Percentiles rank a stretch among this genome's conserved stretches.
phyloP scores from a whole-genome alignment of 2,888 invertebrate species.

The Drosophila neutralis region DNA sequence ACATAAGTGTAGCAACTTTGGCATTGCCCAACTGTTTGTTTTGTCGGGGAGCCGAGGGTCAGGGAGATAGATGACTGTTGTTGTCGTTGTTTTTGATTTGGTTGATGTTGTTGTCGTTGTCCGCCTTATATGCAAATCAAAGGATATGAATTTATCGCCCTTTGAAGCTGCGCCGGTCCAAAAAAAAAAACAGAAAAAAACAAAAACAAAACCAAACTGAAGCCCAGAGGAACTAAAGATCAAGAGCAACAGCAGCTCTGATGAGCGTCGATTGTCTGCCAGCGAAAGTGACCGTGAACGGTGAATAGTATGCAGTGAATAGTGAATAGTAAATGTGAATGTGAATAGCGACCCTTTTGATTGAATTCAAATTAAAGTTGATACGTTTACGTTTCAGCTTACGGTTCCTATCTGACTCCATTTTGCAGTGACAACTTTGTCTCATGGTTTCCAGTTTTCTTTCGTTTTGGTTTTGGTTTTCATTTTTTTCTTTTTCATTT shows the following conservation, averaged over 20 bases:
- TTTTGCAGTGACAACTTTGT: constrained; percentile 63
- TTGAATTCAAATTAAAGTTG: constrained; percentile 77
- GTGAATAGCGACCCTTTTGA: constrained; percentile 58
- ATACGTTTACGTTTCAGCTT: constrained; percentile 40
- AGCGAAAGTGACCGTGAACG: constrained; percentile 58
- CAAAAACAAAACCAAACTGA: constrained; percentile 20
- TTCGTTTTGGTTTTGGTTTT: neutral
- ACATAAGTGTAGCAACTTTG: constrained; percentile 75
- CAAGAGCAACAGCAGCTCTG: constrained; percentile 54
- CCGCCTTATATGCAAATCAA: constrained; percentile 69
- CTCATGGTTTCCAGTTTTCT: constrained; percentile 42
- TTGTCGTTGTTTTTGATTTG: constrained; percentile 33
- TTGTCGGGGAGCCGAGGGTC: constrained; percentile 67
- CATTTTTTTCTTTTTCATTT: constrained; percentile 11
- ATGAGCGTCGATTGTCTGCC: constrained; percentile 77
- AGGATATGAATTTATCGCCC: constrained; percentile 46
- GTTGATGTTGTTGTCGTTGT: constrained; percentile 37
- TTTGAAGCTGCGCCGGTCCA: constrained; percentile 59
- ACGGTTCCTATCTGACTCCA: constrained; percentile 38
- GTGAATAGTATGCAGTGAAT: constrained; percentile 37
- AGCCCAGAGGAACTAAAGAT: constrained; percentile 36
- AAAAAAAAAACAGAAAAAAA: constrained; percentile 6
- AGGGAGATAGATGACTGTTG: constrained; percentile 24
- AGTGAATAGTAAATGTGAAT: constrained; percentile 28
- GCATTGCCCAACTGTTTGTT: constrained; percentile 60